These are phyloP conservation scores for Eupeodes luniger DNA, from an alignment of 2,888 invertebrate species.

Conservation along the genomic window DNA sequence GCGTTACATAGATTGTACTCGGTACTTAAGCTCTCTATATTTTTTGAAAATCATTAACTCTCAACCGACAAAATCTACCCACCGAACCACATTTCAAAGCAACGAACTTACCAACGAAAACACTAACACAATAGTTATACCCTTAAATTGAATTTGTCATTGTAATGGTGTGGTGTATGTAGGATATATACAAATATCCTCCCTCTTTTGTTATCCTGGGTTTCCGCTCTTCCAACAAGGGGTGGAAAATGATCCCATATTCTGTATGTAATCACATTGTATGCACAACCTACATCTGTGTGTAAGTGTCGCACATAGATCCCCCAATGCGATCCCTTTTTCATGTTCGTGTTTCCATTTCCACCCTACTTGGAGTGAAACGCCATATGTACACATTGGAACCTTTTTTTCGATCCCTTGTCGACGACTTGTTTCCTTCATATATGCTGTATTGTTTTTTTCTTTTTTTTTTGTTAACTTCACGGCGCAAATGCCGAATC, in stretches of 20 bases:
- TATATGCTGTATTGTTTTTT: conserved; percentile 21
- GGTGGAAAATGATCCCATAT: conserved; percentile 75
- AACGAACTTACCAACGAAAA: conserved; percentile 26
- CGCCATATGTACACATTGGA: conserved; percentile 64
- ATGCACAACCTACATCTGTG: not conserved
- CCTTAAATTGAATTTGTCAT: conserved; percentile 53
- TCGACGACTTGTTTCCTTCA: conserved; percentile 45
- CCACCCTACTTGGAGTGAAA: conserved; percentile 61
- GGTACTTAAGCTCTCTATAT: conserved; percentile 27
- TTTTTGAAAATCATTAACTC: conserved; percentile 38
- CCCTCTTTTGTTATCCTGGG: conserved; percentile 60
- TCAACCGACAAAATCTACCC: conserved; percentile 34
- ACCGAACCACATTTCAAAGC: conserved; percentile 46
- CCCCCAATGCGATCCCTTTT: conserved; percentile 76
- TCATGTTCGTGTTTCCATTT: conserved; percentile 36
- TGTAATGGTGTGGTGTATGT: conserved; percentile 23
- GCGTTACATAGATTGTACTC: not conserved
- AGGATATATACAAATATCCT: conserved; percentile 65
- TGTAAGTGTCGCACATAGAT: conserved; percentile 61
- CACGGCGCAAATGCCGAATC: conserved; percentile 57
- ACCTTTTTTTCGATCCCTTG: conserved; percentile 68
- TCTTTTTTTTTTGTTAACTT: conserved; percentile 28
- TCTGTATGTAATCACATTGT: not conserved
- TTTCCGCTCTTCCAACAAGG: conserved; percentile 64
- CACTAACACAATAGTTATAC: conserved; percentile 57